A percentile compares a stretch with the other conserved stretches of the same genome.
phyloP scores from a whole-genome alignment of 2,113 vertebrate species.

The Riparia riparia region DNA sequence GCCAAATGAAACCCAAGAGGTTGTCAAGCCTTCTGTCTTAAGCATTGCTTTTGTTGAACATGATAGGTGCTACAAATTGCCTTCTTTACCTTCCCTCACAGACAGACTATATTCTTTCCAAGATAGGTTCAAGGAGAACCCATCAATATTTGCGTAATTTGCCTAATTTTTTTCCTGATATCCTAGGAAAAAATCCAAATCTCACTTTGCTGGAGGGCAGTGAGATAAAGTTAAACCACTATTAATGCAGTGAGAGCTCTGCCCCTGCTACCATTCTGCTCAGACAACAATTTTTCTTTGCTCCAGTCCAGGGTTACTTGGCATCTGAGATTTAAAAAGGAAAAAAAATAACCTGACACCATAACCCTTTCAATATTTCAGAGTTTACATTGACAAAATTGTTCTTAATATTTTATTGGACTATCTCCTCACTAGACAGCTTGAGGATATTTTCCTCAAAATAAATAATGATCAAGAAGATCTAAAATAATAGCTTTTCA shows the following conservation, averaged over 20 bases:
- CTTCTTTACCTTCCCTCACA: not conserved
- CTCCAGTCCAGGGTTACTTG: constrained; percentile 4
- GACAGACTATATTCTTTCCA: not conserved
- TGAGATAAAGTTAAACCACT: not conserved
- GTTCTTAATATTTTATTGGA: constrained; percentile 59
- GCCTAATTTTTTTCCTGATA: not conserved
- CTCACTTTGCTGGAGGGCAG: not conserved
- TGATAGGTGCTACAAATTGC: not conserved
- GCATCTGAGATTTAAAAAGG: constrained; percentile 1
- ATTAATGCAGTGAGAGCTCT: not conserved
- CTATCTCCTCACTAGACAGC: not conserved
- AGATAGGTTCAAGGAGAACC: not conserved
- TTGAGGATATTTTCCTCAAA: constrained; percentile 37
- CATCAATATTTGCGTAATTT: not conserved
- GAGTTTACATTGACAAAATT: constrained; percentile 58
- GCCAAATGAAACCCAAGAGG: not conserved
- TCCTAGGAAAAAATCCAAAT: not conserved
- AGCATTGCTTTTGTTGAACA: not conserved
- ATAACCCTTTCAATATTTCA: constrained; percentile 52
- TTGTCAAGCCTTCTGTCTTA: not conserved
- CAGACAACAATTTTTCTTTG: not conserved
- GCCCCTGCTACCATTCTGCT: not conserved
- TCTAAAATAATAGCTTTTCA: constrained; percentile 40
- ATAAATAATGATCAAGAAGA: constrained; percentile 48
- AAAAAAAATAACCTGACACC: not conserved